Base-by-base conservation (phyloP, 2,888 invertebrate species). In the Lordiphosa fenestrarum region DNA sequence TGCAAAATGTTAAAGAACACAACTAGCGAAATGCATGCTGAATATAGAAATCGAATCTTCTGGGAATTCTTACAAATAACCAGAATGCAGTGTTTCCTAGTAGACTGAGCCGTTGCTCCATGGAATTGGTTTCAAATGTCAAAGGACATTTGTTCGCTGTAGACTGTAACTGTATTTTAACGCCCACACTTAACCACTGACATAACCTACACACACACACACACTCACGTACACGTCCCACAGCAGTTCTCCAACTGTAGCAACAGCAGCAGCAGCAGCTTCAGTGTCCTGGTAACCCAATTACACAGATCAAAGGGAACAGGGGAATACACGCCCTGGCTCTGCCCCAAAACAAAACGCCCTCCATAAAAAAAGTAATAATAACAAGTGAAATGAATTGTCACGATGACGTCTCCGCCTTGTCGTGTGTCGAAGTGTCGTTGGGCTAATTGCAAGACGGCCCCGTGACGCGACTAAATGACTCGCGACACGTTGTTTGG, bases 201-300 rank as follows among this genome's bases (percentile, higher is more conserved):
- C 64, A 57, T 65, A 72, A 72, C 70, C 73, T 63, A 71, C 73
- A 19, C 30, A 30, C 9, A 56, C 44, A 50, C 19, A 46, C 7
- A 42, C n/a, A n/a, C n/a, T n/a, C n/a, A n/a, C n/a, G n/a, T n/a
- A n/a, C n/a, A 4, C 36, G 6, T 15, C 19, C 30, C 46, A 15
- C 15, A 30, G 23, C 23, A 38, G 12, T 19, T 4, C 4, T 1
- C 5, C 23, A 5, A 1, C 4, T 0, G 23, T 5, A 6, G 23
- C 6, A 23, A 5, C 5, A 23, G 23, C 23, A 23, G 23, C 23
- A 25, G 25, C 25, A 30, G 30, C 30, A 38, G 12, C 30, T 35
- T 21, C 37, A 37, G 56, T 66, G 47, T 46, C 60, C 61, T 53
- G 60, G 67, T 65, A 65, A 66, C 67, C 67, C 67, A 65, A 67